A percentile compares a stretch with the other conserved stretches of the same genome.
phyloP scores from a whole-genome alignment of 2,888 invertebrate genomes.

The Ellobium chinense region DNA sequence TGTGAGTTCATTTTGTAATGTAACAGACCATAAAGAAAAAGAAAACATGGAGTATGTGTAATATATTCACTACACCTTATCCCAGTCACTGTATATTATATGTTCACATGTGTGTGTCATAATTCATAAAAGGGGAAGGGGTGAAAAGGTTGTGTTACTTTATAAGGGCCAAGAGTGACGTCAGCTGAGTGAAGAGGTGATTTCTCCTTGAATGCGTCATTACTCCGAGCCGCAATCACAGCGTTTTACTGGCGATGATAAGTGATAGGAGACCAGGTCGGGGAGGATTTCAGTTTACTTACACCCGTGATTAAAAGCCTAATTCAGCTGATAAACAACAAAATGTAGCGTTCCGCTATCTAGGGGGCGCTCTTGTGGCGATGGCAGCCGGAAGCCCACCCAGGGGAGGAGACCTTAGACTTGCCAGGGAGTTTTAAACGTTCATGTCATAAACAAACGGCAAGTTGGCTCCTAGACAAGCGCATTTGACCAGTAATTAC shows the following conservation, averaged over 20 bases:
- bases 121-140: no score
- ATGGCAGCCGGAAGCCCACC: conserved; percentile 20
- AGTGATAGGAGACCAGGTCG: neutral
- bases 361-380: neutral
- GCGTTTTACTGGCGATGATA: neutral
- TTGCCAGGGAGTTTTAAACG: neutral
- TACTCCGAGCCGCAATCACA: neutral
- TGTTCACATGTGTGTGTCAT: no score
- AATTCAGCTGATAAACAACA: conserved; percentile 33
- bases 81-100: no score
- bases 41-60: no score
- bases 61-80: no score
- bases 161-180: neutral
- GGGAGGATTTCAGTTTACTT: neutral
- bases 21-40: no score
- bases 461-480: neutral
- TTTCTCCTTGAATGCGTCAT: neutral
- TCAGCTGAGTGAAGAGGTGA: neutral
- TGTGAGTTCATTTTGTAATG: no score
- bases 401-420: neutral
- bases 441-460: neutral
- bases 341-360: neutral
- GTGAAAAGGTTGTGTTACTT: no score
- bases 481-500: neutral
- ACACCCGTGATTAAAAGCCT: conserved; percentile 24